Base-by-base conservation (phyloP, 2,888 invertebrate species). In the Sarcophaga subvicina region DNA sequence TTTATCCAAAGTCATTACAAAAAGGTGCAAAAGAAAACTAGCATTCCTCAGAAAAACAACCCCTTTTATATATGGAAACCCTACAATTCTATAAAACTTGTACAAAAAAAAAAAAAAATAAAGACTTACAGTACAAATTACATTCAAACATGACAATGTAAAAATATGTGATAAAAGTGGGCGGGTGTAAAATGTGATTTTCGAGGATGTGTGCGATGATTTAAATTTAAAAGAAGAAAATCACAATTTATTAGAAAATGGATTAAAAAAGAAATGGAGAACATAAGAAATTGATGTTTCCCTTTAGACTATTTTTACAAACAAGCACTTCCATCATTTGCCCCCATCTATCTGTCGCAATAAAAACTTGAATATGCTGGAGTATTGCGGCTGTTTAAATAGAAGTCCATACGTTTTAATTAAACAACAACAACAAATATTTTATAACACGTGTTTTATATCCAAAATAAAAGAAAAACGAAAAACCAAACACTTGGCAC, bases 381-480 rank as follows among this genome's bases (percentile, higher is more conserved):
- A 54, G 54, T 17, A 54, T 54, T 4, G 17, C 17, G 54, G 54
- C 17, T 54, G 54, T 54, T 54, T 54, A 4, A 12, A 54, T 54
- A 54, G 17, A 17, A 22, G 20, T n/a, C 49, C 37, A 63, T 64
- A 66, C 5, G 37, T 75, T 81, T 81, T 70, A 75, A 81, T 75
- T 70, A 81, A 81, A 37, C 37, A 37, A 37, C 2, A 37, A 37
- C 10, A 10, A 37, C 8, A 37, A 37, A 37, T 10, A 14, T 69
- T 70, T 82, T 82, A 71, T 71, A 70, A 47, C 81, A 82, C 70
- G 70, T 54, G 67, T 82, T 63, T 73, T 45, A 72, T 5, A 45
- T 37, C 45, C 17, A 54, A 54, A 22, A 22, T 22, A 49, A 11
- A 49, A 0, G 0, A 12, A 49, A 49, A 54, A 54, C 17, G 54